phyloP scores from a whole-genome alignment of 2,888 invertebrate species.

The Encarsia formosa region DNA sequence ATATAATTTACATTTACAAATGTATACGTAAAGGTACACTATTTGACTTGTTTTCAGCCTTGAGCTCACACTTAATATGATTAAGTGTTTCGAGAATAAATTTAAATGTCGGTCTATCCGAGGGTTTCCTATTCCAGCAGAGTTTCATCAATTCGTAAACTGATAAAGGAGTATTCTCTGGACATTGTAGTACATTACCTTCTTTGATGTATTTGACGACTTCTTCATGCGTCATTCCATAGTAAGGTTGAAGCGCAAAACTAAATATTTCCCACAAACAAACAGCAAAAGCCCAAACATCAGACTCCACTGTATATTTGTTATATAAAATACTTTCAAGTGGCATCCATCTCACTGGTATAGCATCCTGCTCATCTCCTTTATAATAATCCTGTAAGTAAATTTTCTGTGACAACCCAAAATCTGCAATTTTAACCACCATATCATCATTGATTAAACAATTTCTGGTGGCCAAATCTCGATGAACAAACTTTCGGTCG shows the following conservation, averaged over 20 bases:
- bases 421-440: constrained; percentile 96
- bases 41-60: constrained; percentile 44
- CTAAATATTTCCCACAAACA: constrained; percentile 97
- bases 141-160: constrained; percentile 90
- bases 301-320: constrained; percentile 92
- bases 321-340: constrained; percentile 93
- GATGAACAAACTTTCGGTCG: constrained; percentile 90
- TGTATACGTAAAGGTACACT: constrained; percentile 45
- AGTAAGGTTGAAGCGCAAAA: constrained; percentile 93
- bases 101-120: constrained; percentile 81
- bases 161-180: constrained; percentile 82
- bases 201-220: constrained; percentile 92
- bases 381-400: constrained; percentile 94
- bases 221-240: constrained; percentile 95
- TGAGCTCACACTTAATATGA: constrained; percentile 56
- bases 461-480: constrained; percentile 92
- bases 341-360: constrained; percentile 98
- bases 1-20: constrained; percentile 34
- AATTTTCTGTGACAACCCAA: constrained; percentile 93
- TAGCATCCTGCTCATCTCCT: constrained; percentile 91
- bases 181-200: constrained; percentile 84
- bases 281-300: constrained; percentile 97
- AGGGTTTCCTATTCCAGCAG: constrained; percentile 87
- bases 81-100: constrained; percentile 76
- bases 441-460: constrained; percentile 91